Evolutionary conservation across 2,888 invertebrate genomes (phyloP), one percentile per base, ranked within the genome.

Genomic region (Atherix ibis): DNA sequence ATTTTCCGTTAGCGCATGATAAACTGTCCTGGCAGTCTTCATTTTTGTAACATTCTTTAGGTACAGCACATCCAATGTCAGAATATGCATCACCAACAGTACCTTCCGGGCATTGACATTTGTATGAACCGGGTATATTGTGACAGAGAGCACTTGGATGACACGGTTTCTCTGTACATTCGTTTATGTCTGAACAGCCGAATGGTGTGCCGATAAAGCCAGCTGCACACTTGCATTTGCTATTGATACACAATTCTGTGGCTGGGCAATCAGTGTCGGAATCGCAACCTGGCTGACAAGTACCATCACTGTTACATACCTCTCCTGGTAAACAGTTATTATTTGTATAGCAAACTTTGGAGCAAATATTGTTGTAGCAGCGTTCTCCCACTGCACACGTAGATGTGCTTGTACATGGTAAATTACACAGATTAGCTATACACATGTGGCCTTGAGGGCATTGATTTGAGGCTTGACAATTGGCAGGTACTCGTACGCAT

Each of bases 311-410:
- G 43, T 73, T 73, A 47, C 91, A 89, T 38, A 89, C 75, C 64
- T 91, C 89, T 31, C 89, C 89, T 3, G 83, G 79, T 46, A 88
- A 65, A 49, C 91, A 91, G 51, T 89, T 91, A 49, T 81, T 84
- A 53, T 87, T 87, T 8, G 81, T 76, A 51, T 85, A 87, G 53
- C 89, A 89, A 22, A 88, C 73, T 64, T 87, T 88, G 14, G 76
- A 70, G 49, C 88, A 89, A 42, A 77, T 69, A 43, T 71, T 76
- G 46, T 79, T 76, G 39, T 70, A 70, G 50, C 89, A 89, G 40
- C 79, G 71, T 62, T 89, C 89, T 10, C 88, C 88, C 27, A 78
- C 70, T 1, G 87, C 88, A 52, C 88, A 89, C 15, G 71, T 66
- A 2, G 67, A 66, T 40, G 73, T 76, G 40, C 76, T 76, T 43